Conservation (phyloP, 2,113 vertebrate species). For the Galbula dea region DNA sequence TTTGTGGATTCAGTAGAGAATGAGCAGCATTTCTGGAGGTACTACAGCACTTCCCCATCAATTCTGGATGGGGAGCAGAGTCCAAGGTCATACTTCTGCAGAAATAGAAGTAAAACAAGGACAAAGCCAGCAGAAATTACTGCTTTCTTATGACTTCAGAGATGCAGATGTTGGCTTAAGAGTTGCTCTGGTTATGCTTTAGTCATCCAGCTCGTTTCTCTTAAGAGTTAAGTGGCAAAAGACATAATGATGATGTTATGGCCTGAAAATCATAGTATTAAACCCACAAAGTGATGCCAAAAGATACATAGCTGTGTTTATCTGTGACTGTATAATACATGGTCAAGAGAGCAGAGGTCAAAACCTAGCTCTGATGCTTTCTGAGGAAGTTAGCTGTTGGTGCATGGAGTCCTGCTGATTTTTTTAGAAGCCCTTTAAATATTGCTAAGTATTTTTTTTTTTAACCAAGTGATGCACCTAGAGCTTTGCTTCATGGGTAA, state of each 20-base stretch:
- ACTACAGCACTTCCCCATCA: not conserved
- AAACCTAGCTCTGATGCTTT: not conserved
- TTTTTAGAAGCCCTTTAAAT: not conserved
- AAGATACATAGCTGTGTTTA: not conserved
- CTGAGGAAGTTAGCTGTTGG: not conserved
- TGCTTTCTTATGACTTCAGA: not conserved
- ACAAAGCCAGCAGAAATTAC: not conserved
- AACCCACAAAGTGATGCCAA: not conserved
- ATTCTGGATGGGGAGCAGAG: not conserved
- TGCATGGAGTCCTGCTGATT: not conserved
- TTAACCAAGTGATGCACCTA: not conserved
- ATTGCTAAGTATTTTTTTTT: not conserved
- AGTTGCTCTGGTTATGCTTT: not conserved
- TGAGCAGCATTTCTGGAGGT: not conserved
- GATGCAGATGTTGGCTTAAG: not conserved
- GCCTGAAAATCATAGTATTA: not conserved
- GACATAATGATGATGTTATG: not conserved
- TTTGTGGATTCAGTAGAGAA: not conserved
- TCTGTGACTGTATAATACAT: not conserved
- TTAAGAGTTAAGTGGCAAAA: not conserved
- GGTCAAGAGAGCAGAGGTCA: not conserved
- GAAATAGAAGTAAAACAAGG: not conserved
- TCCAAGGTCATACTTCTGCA: not conserved
- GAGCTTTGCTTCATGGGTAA: not conserved
- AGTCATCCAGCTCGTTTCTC: not conserved